Base-by-base conservation (phyloP, 2,113 vertebrate genomes). In the Ceyx cyanopectus region DNA sequence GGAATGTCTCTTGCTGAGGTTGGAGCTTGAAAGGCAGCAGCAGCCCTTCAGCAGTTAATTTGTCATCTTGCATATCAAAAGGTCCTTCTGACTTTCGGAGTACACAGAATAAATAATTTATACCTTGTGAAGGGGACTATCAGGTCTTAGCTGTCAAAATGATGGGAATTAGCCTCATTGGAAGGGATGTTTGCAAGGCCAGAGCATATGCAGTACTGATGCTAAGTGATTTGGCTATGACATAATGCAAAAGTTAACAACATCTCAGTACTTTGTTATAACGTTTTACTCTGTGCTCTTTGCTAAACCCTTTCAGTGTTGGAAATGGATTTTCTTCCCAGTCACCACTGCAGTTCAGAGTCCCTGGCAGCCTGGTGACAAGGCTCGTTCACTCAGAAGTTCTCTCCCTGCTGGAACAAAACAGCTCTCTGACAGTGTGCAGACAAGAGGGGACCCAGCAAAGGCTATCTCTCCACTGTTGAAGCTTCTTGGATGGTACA, bases 121-220 rank as follows among this genome's bases (percentile, higher is more conserved):
- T 81, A 85, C 69, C 73, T 84, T 10, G 3, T 18, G 58, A 84
- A 89, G 90, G 73, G 37, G 69, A 86, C 87, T 79, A 69, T 43
- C 43, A 16, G 6, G 51, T 76, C 91, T 91, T 67, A 58, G 70
- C 70, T 11, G 2, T 85, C 85, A 76, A 81, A 15, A 34, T 92
- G 92, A 82, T 56, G 82, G 65, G 90, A 93, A 93, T 95, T 93
- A 94, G 43, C 37, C 40, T 94, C 68, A 81, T 81, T 83, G 93
- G 68, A 95, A 43, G 67, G 14, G 85, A 81, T 51, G 45, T 85
- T 67, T 94, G 61, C 51, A 65, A 87, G 45, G 74, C 62, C 75
- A 65, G 54, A 62, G 34, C 54, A 41, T 2, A 69, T 21, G 27
- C 40, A 53, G 6, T 43, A 37, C 43, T 46, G 78, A 45, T 82